A percentile compares a stretch with the other conserved stretches of the same genome.
Conservation (phyloP, 2,888 invertebrate species). For the Pammene aurita region DNA sequence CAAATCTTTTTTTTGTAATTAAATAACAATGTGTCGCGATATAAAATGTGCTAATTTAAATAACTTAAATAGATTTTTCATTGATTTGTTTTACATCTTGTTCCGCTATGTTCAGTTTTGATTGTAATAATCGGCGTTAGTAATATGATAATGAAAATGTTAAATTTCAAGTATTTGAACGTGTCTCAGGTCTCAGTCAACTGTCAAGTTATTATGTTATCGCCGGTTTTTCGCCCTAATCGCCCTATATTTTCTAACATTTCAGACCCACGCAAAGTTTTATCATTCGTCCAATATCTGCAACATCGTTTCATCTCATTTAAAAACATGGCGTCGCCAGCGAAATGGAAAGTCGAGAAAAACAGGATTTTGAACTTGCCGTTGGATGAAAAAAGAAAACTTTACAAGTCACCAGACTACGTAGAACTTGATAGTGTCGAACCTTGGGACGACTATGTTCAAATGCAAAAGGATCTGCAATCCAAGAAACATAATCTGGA, state of each 20-base stretch:
- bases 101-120: too few relatives aligned
- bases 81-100: too few relatives aligned
- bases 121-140: too few relatives aligned
- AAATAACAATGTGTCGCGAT: too few relatives aligned
- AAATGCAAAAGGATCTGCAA: conserved; percentile 63
- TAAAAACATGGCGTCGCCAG: conserved; percentile 67
- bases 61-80: too few relatives aligned
- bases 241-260: conserved; percentile 46
- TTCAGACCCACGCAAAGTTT: conserved; percentile 37
- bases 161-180: background rate
- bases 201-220: conserved; percentile 47
- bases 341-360: conserved; percentile 79
- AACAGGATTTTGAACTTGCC: conserved; percentile 79
- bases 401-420: conserved; percentile 71
- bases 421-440: conserved; percentile 74
- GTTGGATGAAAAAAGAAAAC: conserved; percentile 79
- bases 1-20: too few relatives aligned
- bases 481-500: conserved; percentile 67
- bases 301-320: conserved; percentile 51
- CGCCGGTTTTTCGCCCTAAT: conserved; percentile 45
- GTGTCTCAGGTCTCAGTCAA: conserved; percentile 15
- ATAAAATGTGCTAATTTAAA: too few relatives aligned
- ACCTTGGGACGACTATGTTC: conserved; percentile 82
- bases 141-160: too few relatives aligned
- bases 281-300: conserved; percentile 26